These are phyloP conservation scores for Dipodomys spectabilis DNA, from an alignment of 2,113 vertebrate genomes.

Conservation along the genomic window DNA sequence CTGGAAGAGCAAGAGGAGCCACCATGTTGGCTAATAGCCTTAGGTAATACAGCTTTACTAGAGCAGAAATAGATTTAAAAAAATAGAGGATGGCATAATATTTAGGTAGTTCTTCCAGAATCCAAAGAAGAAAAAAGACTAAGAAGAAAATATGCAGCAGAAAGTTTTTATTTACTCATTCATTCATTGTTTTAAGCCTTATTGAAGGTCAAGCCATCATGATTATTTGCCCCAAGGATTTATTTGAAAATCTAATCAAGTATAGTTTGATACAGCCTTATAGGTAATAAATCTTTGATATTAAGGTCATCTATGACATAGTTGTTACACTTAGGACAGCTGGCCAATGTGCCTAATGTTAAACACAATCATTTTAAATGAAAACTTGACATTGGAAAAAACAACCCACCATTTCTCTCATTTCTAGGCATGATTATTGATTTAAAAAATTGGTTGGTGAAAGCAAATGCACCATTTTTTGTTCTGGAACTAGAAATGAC, in stretches of 20 bases:
- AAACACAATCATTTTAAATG: neutral
- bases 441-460: neutral
- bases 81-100: neutral
- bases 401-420: neutral
- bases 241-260: neutral
- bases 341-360: neutral
- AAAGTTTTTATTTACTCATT: neutral
- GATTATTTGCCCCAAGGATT: neutral
- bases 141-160: neutral
- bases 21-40: neutral
- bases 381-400: constrained; percentile 1
- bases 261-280: neutral
- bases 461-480: neutral
- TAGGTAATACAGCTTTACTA: neutral
- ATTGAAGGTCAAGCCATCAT: neutral
- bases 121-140: neutral
- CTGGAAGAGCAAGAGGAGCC: neutral
- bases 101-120: constrained; percentile 20
- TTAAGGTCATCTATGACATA: neutral
- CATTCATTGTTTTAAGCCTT: neutral
- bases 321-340: neutral
- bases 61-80: neutral
- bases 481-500: neutral
- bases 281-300: neutral
- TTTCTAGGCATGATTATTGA: neutral